A percentile compares a stretch with the other conserved stretches of the same genome.
Evolutionary conservation across 2,888 invertebrate genomes (phyloP).

Genomic region (Oligia strigilis): DNA sequence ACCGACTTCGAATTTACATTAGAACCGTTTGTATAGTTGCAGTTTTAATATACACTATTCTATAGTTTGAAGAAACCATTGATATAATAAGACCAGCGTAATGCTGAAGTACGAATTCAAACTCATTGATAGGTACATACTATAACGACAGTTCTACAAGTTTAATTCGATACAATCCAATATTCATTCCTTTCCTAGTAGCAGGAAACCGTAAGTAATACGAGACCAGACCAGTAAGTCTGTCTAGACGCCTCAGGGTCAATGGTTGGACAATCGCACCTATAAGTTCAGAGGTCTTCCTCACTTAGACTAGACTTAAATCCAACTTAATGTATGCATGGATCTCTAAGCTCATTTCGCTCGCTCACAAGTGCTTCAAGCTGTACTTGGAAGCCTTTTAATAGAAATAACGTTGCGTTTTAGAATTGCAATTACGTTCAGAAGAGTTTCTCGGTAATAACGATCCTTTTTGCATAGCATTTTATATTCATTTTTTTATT

Average conservation of each 20-base stretch:
- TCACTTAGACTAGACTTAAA: conserved; percentile 65
- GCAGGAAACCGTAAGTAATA: conserved; percentile 66
- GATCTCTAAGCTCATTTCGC: conserved; percentile 62
- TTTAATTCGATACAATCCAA: conserved; percentile 52
- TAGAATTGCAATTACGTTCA: conserved; percentile 52
- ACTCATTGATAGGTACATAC: conserved; percentile 8
- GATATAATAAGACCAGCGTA: background rate
- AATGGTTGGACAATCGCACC: conserved; percentile 68
- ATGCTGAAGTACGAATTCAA: background rate
- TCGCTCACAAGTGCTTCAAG: conserved; percentile 62
- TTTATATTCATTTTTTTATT: conserved; percentile 35
- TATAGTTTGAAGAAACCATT: background rate
- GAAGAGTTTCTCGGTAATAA: conserved; percentile 38
- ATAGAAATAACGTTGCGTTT: conserved; percentile 61
- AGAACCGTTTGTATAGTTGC: background rate
- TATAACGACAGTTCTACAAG: conserved; percentile 12
- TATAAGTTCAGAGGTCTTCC: conserved; percentile 66
- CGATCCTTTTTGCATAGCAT: conserved; percentile 33
- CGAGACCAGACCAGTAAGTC: conserved; percentile 58
- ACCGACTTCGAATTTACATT: conserved; percentile 12
- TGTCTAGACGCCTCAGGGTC: conserved; percentile 68
- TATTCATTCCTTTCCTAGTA: conserved; percentile 49
- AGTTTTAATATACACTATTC: background rate
- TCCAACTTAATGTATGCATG: conserved; percentile 67
- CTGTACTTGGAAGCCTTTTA: conserved; percentile 62